phyloP scores from a whole-genome alignment of 2,113 vertebrate species.

The Callipepla squamata region DNA sequence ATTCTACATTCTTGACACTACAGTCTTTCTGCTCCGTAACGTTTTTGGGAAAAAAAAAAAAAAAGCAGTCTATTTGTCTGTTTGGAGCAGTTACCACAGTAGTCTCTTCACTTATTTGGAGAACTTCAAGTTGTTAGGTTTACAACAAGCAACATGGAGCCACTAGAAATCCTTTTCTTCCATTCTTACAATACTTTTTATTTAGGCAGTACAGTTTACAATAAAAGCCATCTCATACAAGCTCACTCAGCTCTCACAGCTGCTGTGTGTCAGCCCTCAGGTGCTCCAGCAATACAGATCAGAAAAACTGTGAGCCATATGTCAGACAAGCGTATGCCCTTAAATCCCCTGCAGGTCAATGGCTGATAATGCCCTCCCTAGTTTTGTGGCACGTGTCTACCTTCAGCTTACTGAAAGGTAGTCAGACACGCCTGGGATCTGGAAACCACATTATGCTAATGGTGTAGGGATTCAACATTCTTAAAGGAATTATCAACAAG shows the following conservation, averaged over 20 bases:
- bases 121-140: neutral
- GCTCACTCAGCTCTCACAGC: neutral
- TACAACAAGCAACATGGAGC: too few species aligned
- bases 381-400: neutral
- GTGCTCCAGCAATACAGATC: neutral
- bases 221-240: neutral
- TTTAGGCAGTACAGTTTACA: neutral
- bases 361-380: neutral
- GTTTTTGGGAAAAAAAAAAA: neutral
- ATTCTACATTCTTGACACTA: neutral
- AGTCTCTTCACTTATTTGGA: neutral
- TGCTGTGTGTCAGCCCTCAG: neutral
- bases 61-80: neutral
- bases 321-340: neutral
- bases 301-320: neutral
- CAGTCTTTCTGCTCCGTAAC: neutral
- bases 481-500: neutral
- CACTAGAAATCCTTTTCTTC: neutral
- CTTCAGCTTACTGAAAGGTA: neutral
- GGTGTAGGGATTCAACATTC: neutral
- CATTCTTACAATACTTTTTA: neutral
- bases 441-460: neutral
- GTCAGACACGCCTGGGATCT: neutral
- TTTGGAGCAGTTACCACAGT: neutral
- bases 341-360: neutral